Evolutionary conservation across 2,113 vertebrate species (phyloP).

Genomic region (Mixornis gularis): DNA sequence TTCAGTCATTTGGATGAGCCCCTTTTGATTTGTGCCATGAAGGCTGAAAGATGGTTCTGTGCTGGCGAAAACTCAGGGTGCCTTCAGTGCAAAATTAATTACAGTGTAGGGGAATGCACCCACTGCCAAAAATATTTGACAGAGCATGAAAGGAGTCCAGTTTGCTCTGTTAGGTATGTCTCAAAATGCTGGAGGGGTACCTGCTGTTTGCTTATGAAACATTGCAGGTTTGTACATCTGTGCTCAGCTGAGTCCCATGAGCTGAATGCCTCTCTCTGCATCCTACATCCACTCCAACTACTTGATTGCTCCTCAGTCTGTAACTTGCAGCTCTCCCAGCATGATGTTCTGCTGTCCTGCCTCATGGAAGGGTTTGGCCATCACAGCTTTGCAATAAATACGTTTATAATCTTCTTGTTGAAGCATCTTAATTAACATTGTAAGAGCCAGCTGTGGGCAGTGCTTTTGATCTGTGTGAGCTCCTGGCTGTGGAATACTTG

Average conservation of each 20-base stretch:
- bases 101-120: background rate
- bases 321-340: background rate
- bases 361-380: background rate
- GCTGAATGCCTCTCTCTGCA: background rate
- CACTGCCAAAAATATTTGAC: background rate
- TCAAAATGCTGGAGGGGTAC: background rate
- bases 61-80: background rate
- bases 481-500: background rate
- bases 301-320: background rate
- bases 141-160: background rate
- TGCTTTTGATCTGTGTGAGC: background rate
- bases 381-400: background rate
- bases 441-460: background rate
- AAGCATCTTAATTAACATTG: background rate
- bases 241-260: background rate
- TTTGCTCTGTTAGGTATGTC: background rate
- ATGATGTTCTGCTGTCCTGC: accelerated
- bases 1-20: background rate
- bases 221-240: background rate
- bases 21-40: background rate
- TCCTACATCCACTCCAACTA: background rate
- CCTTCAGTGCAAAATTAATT: background rate
- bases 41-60: background rate
- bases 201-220: background rate
- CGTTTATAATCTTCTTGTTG: background rate